phyloP scores from a whole-genome alignment of 2,797 vertebrate species.

The Remorina albescens region DNA sequence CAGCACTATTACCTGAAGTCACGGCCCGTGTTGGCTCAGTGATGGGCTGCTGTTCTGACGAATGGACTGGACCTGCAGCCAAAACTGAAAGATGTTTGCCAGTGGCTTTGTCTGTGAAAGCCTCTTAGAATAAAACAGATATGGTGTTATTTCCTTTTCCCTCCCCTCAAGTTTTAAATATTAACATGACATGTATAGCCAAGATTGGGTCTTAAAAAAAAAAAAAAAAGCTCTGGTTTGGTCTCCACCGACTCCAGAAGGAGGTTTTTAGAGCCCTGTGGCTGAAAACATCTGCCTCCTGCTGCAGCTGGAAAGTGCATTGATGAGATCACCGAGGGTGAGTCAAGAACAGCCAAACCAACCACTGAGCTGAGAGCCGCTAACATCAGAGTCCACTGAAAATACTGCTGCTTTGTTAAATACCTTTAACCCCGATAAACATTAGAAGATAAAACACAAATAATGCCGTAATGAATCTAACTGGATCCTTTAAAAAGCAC shows the following conservation, averaged over 20 bases:
- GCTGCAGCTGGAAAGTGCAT: not conserved
- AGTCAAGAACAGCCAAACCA: not conserved
- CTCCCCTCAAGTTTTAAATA: too few relatives aligned
- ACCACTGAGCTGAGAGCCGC: not conserved
- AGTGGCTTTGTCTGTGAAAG: constrained; percentile 44
- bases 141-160: not conserved
- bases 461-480: too few relatives aligned
- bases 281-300: not conserved
- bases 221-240: constrained; percentile 10
- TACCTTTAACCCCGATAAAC: not conserved
- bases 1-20: constrained; percentile 55
- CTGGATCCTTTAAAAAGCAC: too few relatives aligned
- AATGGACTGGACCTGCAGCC: constrained; percentile 41
- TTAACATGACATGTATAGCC: not conserved
- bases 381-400: not conserved
- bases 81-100: constrained; percentile 46
- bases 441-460: not conserved
- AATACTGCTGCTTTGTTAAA: too few relatives aligned
- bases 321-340: not conserved
- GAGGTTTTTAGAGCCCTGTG: not conserved
- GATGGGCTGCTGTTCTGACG: constrained; percentile 43
- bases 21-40: constrained; percentile 37
- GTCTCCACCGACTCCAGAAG: not conserved
- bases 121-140: constrained; percentile 16
- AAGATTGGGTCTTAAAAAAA: too few relatives aligned